Percentiles rank a stretch among this genome's conserved stretches.
Conservation (phyloP, 2,888 invertebrate genomes). For the Latrodectus elegans region DNA sequence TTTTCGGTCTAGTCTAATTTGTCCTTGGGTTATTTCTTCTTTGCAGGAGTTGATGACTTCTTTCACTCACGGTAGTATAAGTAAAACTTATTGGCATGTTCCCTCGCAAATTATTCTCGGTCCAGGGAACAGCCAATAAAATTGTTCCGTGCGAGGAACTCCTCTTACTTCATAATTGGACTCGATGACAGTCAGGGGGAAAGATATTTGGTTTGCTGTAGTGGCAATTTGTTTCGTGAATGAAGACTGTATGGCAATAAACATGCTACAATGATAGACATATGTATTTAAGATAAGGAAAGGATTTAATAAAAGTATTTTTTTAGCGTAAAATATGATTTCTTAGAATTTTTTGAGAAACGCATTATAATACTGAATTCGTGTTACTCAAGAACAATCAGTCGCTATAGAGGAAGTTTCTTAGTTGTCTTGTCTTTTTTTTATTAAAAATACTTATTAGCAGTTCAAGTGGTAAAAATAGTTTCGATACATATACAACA, state of each 20-base stretch:
- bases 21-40: constrained; percentile 22
- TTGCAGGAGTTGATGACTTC: constrained; percentile 35
- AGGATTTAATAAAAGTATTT: too few relatives aligned
- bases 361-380: too few relatives aligned
- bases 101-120: constrained; percentile 37
- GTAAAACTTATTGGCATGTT: constrained; percentile 60
- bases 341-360: too few relatives aligned
- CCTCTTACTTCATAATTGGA: constrained; percentile 32
- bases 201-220: constrained; percentile 41
- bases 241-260: constrained; percentile 1
- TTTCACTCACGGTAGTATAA: constrained; percentile 52
- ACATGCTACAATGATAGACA: neutral
- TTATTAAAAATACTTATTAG: too few relatives aligned
- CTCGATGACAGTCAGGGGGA: constrained; percentile 27
- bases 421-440: too few relatives aligned
- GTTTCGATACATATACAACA: too few relatives aligned
- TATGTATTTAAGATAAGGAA: too few relatives aligned
- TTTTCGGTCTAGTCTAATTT: constrained; percentile 45
- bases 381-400: too few relatives aligned
- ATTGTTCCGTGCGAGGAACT: constrained; percentile 42
- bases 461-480: too few relatives aligned
- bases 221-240: constrained; percentile 33
- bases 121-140: constrained; percentile 47
- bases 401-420: too few relatives aligned
- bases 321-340: too few relatives aligned